Evolutionary conservation across 2,113 vertebrate species (phyloP), one percentile per base, ranked within the genome.

Genomic region (Baryphthengus martii): DNA sequence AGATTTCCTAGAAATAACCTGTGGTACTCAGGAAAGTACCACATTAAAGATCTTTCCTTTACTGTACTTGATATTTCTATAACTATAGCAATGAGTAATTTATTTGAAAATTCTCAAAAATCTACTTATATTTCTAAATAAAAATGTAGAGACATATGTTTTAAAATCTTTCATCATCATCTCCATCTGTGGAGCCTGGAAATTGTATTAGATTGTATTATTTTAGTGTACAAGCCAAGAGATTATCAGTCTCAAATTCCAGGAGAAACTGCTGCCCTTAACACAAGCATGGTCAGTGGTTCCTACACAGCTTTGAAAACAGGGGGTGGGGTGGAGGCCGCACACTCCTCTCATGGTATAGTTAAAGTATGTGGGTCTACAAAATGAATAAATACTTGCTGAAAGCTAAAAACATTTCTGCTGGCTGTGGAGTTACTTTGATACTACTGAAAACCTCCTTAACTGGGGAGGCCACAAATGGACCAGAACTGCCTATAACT

Each of bases 381-480:
- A 82, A 75, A 93, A 82, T 56, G 4, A 88, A 63, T 59, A 82
- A 91, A 88, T 31, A 78, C 33, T 63, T 52, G 19, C 33, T 67
- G 56, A 74, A 87, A 94, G 52, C 23, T 66, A 28, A 42, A 58
- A 82, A n/a, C 3, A 40, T 63, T 75, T 93, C n/a, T 75, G 26
- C 26, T 72, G 16, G 4, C 47, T 78, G 26, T 82, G 18, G 75
- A 85, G 47, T 58, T 52, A 76, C n/a, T 85, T 91, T 76, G 26
- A 76, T n/a, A 31, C 28, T 25, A 9, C 88, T 65, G 37, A 72
- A 93, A 79, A 73, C 13, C 15, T 72, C 13, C n/a, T 73, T 82
- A 78, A 89, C 0, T 65, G 71, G 82, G 44, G 24, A 68, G n/a
- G 21, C 18, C 39, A 89, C 35, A 89, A 80, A 35, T 50, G 56